Evolutionary conservation across 2,888 invertebrate genomes (phyloP).

Genomic region (Glyphotaelius pellucidus): DNA sequence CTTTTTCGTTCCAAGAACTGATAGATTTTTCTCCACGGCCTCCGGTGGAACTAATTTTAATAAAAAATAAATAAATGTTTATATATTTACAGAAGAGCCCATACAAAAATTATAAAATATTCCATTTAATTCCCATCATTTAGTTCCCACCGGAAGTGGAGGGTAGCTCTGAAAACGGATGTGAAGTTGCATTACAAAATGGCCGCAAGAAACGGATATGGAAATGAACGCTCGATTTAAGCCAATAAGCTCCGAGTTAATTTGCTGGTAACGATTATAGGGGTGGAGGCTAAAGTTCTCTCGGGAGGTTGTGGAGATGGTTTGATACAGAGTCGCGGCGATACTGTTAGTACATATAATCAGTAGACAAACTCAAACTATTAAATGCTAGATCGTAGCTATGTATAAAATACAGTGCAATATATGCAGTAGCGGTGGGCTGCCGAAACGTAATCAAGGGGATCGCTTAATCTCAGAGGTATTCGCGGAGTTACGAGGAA

Average conservation of each 20-base stretch:
- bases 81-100: no score
- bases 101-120: not conserved
- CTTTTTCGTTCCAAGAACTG: no score
- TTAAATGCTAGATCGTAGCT: not conserved
- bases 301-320: not conserved
- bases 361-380: not conserved
- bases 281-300: slow-evolving; percentile 17
- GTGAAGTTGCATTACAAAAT: not conserved
- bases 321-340: not conserved
- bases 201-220: slow-evolving; percentile 53
- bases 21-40: no score
- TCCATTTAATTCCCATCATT: not conserved
- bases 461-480: no score
- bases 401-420: no score
- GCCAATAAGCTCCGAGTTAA: slow-evolving; percentile 57
- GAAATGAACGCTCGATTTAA: slow-evolving; percentile 60
- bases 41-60: no score
- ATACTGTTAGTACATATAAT: not conserved
- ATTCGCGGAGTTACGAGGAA: no score
- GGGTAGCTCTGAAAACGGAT: not conserved
- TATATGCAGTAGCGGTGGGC: no score
- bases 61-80: no score
- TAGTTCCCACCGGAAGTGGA: not conserved
- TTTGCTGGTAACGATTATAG: slow-evolving; percentile 40
- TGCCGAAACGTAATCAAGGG: no score